phyloP scores from a whole-genome alignment of 2,797 vertebrate genomes.

The Lutjanus campechanus region DNA sequence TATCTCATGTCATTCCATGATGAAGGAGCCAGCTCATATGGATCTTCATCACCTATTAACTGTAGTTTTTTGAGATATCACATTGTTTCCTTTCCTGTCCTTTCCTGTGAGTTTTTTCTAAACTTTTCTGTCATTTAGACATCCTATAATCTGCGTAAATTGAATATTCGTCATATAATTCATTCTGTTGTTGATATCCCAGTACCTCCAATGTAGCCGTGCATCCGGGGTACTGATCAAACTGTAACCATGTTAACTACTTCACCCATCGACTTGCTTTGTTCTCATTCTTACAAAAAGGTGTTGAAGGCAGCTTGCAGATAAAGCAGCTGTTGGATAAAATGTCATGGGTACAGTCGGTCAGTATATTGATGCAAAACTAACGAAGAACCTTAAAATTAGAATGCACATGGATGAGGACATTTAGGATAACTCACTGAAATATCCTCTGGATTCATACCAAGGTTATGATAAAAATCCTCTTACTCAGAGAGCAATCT shows the following conservation, averaged over 20 bases:
- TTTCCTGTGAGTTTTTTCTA: no score
- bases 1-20: no score
- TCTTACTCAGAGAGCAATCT: slow-evolving; percentile 20
- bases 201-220: no score
- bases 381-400: neutral
- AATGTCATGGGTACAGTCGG: neutral
- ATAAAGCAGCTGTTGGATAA: neutral
- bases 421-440: neutral
- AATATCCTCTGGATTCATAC: neutral
- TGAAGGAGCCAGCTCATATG: no score
- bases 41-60: no score
- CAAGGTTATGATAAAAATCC: slow-evolving; percentile 10
- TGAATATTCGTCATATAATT: no score
- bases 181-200: no score
- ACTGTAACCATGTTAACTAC: neutral
- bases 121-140: no score
- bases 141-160: no score
- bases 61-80: no score
- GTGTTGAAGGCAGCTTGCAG: neutral
- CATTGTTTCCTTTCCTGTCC: no score
- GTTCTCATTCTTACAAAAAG: neutral
- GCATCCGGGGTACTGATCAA: no score
- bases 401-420: neutral
- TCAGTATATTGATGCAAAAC: neutral
- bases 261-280: neutral